Conservation (phyloP, 1,140 invertebrate species). For the Brachionus rotundiformis region DNA sequence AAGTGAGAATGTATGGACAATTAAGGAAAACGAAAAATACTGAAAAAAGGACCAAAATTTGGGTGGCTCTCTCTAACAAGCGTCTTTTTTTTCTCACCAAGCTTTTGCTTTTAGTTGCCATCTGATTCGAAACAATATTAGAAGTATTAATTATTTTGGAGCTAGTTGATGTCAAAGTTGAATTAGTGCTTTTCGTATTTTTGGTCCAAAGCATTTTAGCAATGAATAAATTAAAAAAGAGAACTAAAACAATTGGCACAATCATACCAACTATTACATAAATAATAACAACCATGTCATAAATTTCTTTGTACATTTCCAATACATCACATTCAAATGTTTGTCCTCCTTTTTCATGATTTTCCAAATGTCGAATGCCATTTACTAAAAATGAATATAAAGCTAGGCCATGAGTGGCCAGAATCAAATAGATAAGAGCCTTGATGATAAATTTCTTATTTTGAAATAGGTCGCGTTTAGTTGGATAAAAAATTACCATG, state of each 20-base stretch:
- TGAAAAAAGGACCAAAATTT: neutral
- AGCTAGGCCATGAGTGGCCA: neutral
- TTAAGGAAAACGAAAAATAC: neutral
- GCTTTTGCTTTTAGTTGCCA: too few species aligned
- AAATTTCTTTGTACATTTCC: neutral
- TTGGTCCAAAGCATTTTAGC: neutral
- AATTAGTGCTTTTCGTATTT: neutral
- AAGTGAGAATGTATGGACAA: neutral
- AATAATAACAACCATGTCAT: neutral
- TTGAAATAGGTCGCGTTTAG: neutral
- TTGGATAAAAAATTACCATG: neutral
- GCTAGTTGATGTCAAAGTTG: too few species aligned
- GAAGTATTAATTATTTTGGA: too few species aligned
- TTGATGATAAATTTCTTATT: neutral
- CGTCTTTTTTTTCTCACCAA: too few species aligned
- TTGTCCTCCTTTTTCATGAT: neutral
- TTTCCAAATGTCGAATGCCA: neutral
- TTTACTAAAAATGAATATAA: conserved; percentile 22
- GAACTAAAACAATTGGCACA: neutral
- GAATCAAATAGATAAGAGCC: neutral
- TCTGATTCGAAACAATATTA: too few species aligned
- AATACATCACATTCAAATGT: conserved; percentile 29
- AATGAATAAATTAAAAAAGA: conserved; percentile 23
- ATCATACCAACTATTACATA: neutral
- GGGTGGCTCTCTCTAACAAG: neutral